phyloP scores from a whole-genome alignment of 2,113 vertebrate species.

The Burhinus oedicnemus region DNA sequence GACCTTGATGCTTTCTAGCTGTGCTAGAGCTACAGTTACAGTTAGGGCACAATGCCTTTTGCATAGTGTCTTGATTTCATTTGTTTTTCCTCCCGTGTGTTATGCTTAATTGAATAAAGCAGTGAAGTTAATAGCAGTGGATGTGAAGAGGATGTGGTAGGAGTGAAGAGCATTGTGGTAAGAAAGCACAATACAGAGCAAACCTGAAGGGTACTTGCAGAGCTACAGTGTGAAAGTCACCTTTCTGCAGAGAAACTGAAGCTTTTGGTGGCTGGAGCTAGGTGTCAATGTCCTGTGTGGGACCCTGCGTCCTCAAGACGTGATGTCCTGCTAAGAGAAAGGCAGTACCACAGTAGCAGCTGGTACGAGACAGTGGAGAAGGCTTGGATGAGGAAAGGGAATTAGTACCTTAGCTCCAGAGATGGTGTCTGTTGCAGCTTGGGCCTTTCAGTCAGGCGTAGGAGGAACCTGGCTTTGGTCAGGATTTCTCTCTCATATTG shows the following conservation, averaged over 20 bases:
- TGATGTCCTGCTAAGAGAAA: not conserved
- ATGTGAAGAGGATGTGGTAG: not conserved
- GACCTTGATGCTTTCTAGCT: not conserved
- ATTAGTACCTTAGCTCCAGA: not conserved
- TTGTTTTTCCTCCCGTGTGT: not conserved
- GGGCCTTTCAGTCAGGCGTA: not conserved
- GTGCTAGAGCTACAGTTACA: not conserved
- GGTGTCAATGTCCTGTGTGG: not conserved
- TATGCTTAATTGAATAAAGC: not conserved
- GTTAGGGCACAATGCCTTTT: not conserved
- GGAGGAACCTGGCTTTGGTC: not conserved
- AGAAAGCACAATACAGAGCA: not conserved
- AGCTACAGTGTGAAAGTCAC: not conserved
- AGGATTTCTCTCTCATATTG: not conserved
- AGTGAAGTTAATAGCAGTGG: not conserved
- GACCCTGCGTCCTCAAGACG: not conserved
- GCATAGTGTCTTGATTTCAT: not conserved
- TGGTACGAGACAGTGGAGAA: not conserved
- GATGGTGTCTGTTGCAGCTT: not conserved
- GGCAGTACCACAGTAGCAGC: not conserved
- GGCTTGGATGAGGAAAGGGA: not conserved
- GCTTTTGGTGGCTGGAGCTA: not conserved
- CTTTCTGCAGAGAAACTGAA: not conserved
- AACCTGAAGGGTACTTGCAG: not conserved
- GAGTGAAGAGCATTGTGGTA: not conserved